Base-by-base conservation (phyloP, 2,113 vertebrate species). In the Oxygymnocypris stewartii region DNA sequence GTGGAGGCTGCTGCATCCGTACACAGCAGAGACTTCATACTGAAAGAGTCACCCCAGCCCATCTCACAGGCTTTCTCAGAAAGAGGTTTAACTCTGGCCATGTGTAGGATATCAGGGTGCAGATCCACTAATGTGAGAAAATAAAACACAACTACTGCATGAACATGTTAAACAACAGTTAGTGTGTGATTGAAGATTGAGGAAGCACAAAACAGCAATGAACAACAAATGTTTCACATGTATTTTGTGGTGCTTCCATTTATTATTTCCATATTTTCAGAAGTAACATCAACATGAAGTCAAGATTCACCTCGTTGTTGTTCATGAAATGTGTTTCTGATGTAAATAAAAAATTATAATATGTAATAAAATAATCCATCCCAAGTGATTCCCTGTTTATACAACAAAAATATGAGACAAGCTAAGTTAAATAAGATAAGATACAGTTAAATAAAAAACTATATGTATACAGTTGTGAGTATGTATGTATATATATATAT, bases 11-110 rank as follows among this genome's bases (percentile, higher is more conserved):
- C 93, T 4, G 94, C 85, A 20, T 93, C 84, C 0, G 91, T 79
- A 65, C 94, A 95, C 35, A 95, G 49, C 74, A 94, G 92, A 0
- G 74, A 59, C 16, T 91, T 88, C 0, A 51, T 83, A 63, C 90
- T 42, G 25, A 93, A 86, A 18, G 82, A 79, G 0, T 85, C 67
- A 0, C 91, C 91, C 93, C 94, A 95, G 49, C 74, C 73, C 1
- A 44, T 31, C 20, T 37, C 54, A 69, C 93, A 94, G 89, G 23
- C 8, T 0, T 87, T 90, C 42, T 86, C 44, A 23, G 92, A 91
- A 0, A 95, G 79, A 42, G 93, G 79, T 1, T 71, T 82, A 57
- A 95, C 84, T 1, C 37, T 28, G 6, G 87, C 90, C 2, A 94
- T 92, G 85, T 94, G 91, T 47, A 95, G 73, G n/a, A 90, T 28